Evolutionary conservation across 2,888 invertebrate species (phyloP).

Genomic region (Exocentrus adspersus): DNA sequence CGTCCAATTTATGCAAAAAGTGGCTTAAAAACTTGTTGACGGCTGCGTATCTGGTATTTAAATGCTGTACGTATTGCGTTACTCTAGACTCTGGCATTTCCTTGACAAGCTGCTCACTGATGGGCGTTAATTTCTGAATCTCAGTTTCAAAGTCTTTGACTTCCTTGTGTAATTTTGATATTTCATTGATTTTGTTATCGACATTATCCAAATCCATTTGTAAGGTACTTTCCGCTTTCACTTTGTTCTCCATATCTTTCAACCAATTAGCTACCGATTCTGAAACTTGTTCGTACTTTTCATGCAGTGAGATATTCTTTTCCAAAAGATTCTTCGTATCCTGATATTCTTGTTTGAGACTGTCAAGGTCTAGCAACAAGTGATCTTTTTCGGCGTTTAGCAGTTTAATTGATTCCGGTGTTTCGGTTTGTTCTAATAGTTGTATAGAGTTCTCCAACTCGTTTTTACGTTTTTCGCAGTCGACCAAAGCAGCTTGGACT

Average conservation of each 20-base stretch:
- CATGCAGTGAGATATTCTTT: constrained; percentile 80
- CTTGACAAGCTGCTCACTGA: constrained; percentile 78
- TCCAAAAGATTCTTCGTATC: constrained; percentile 76
- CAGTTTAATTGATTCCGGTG: constrained; percentile 74
- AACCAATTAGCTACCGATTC: constrained; percentile 82
- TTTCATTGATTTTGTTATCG: constrained; percentile 75
- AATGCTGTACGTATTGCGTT: constrained; percentile 81
- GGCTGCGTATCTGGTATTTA: constrained; percentile 79
- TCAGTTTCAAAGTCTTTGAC: constrained; percentile 73
- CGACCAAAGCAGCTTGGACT: constrained; percentile 76
- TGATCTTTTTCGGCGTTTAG: constrained; percentile 76
- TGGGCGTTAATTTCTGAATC: constrained; percentile 72
- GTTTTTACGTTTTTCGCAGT: constrained; percentile 73
- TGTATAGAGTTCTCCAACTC: constrained; percentile 78
- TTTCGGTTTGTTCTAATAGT: constrained; percentile 78
- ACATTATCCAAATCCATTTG: constrained; percentile 76
- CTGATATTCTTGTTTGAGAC: constrained; percentile 73
- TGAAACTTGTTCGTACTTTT: constrained; percentile 80
- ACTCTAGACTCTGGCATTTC: constrained; percentile 86
- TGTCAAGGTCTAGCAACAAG: constrained; percentile 76
- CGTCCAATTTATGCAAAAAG: constrained; percentile 77
- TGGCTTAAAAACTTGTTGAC: constrained; percentile 76
- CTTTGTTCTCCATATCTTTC: constrained; percentile 80
- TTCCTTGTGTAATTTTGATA: constrained; percentile 71
- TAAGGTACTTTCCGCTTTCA: constrained; percentile 77